phyloP scores from a whole-genome alignment of 2,113 vertebrate genomes.

The Bostrychus sinensis region DNA sequence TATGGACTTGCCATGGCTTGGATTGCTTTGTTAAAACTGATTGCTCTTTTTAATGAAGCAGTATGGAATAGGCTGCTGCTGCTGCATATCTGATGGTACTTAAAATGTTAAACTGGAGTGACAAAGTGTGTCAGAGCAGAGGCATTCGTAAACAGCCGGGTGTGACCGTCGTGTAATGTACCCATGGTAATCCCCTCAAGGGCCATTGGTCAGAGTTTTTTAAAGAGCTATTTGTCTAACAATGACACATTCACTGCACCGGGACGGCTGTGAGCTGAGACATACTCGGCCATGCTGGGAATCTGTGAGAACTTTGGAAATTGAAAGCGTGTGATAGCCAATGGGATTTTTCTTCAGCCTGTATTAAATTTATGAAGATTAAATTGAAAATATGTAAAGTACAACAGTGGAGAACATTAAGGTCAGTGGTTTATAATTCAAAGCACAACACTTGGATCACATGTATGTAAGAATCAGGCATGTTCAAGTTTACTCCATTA shows the following conservation, averaged over 20 bases:
- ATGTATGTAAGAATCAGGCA: not conserved
- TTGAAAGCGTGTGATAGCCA: constrained; percentile 6
- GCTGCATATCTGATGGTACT: not conserved
- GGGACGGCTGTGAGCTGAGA: no score
- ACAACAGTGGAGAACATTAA: not conserved
- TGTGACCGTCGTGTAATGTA: constrained; percentile 42
- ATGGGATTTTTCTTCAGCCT: not conserved
- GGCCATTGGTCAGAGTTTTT: constrained; percentile 49
- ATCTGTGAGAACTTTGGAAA: constrained; percentile 21
- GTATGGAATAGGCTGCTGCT: not conserved
- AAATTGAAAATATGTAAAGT: not conserved
- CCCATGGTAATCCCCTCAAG: constrained; percentile 58
- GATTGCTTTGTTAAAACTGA: not conserved
- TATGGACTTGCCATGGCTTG: constrained; percentile 1
- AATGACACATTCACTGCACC: constrained; percentile 53
- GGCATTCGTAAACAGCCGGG: constrained; percentile 53
- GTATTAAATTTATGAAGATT: constrained; percentile 6
- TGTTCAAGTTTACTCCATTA: not conserved
- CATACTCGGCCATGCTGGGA: no score
- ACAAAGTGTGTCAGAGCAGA: constrained; percentile 12
- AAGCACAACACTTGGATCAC: constrained; percentile 1
- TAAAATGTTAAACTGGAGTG: constrained; percentile 28
- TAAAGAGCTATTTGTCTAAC: constrained; percentile 50
- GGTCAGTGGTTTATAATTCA: not conserved
- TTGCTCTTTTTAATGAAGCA: not conserved